Percentiles rank a stretch among this genome's conserved stretches.
Evolutionary conservation across 2,888 invertebrate genomes (phyloP).

Genomic region (Glyphotaelius pellucidus): DNA sequence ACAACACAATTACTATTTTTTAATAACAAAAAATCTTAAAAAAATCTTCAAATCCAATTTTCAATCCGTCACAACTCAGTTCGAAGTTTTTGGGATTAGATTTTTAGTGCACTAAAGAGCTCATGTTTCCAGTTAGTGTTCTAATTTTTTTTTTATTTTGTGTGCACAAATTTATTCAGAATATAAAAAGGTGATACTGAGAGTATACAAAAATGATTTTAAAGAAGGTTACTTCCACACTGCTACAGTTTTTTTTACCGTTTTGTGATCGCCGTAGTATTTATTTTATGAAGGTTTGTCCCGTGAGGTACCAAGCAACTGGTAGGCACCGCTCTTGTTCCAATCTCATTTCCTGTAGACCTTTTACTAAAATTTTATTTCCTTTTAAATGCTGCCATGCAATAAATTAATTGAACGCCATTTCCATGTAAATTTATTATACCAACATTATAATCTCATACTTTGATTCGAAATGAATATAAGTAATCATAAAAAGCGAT

Average conservation of each 20-base stretch:
- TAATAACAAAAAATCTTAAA: too few relatives aligned
- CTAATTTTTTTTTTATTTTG: too few relatives aligned
- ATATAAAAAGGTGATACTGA: too few relatives aligned
- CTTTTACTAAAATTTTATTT: not conserved
- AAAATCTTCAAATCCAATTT: too few relatives aligned
- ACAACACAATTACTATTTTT: too few relatives aligned
- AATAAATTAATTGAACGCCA: not conserved
- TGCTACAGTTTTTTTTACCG: not conserved
- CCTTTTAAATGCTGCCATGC: not conserved
- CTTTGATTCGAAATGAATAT: not conserved
- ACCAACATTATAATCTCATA: not conserved
- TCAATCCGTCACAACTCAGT: too few relatives aligned
- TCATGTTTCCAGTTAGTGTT: too few relatives aligned
- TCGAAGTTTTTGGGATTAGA: too few relatives aligned
- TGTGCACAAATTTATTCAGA: too few relatives aligned
- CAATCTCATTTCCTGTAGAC: not conserved
- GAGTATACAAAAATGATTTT: too few relatives aligned
- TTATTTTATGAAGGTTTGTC: not conserved
- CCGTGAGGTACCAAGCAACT: conserved; percentile 32
- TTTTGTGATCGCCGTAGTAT: not conserved
- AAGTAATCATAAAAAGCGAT: not conserved
- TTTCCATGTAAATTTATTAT: not conserved
- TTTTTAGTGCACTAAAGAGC: too few relatives aligned
- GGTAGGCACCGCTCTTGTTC: conserved; percentile 38
- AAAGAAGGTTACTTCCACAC: not conserved